phyloP scores from a whole-genome alignment of 2,113 vertebrate genomes.

The Trochalopteron elliotii region DNA sequence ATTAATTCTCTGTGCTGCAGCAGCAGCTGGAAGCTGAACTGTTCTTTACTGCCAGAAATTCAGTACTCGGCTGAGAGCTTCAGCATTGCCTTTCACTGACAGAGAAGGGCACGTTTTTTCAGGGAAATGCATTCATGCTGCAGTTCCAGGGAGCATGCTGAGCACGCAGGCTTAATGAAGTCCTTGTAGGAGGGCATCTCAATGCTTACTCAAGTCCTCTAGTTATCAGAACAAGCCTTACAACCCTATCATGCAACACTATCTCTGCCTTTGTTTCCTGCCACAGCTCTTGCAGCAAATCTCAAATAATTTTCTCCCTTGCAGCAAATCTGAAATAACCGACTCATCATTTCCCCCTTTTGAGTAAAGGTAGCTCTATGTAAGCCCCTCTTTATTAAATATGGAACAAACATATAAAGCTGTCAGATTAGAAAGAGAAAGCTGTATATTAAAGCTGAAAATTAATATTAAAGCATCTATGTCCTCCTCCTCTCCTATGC shows the following conservation, averaged over 20 bases:
- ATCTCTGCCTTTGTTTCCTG: not conserved
- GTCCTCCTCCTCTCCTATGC: not conserved
- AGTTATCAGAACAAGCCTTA: not conserved
- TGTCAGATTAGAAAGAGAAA: not conserved
- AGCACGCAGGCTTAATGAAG: not conserved
- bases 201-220: not conserved
- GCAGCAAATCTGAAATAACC: not conserved
- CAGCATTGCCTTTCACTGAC: conserved; percentile 14
- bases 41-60: not conserved
- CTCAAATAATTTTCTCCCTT: not conserved
- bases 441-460: not conserved
- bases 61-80: not conserved
- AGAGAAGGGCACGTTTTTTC: not conserved
- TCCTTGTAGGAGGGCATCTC: conserved; percentile 17
- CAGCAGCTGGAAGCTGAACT: conserved; percentile 24
- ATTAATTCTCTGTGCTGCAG: conserved; percentile 3
- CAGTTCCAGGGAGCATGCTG: conserved; percentile 31
- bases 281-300: not conserved
- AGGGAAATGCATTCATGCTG: not conserved
- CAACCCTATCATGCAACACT: not conserved
- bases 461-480: not conserved
- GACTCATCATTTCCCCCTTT: not conserved
- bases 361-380: not conserved
- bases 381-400: not conserved
- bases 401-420: not conserved